These are phyloP conservation scores for Drosophila pectinifera DNA, from an alignment of 1,140 invertebrate species.

Conservation along the genomic window DNA sequence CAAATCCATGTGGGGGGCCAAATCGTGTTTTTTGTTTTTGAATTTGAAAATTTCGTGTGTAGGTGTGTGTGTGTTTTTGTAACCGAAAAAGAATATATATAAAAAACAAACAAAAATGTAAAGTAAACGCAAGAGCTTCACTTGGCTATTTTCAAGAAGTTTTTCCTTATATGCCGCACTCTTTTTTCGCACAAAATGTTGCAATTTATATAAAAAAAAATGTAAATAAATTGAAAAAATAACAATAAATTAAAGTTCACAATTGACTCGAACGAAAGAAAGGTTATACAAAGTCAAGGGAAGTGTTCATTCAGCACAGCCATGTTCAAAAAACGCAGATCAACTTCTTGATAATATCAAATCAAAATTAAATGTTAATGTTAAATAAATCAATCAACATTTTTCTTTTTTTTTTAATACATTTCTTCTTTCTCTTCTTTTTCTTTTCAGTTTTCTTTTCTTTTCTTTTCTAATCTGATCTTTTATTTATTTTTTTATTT, in stretches of 20 bases:
- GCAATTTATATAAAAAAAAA: slow-evolving; percentile 55
- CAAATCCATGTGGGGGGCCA: slow-evolving; percentile 64
- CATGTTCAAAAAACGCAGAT: slow-evolving; percentile 95
- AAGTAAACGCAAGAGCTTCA: slow-evolving; percentile 42
- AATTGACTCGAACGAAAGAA: slow-evolving; percentile 41
- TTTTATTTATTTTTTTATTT: slow-evolving; percentile 2
- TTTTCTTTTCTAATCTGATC: slow-evolving; percentile 2
- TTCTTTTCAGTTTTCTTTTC: slow-evolving; percentile 21
- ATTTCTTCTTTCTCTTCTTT: slow-evolving; percentile 18
- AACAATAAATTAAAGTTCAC: slow-evolving; percentile 73
- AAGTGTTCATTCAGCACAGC: slow-evolving; percentile 86
- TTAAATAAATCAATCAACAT: slow-evolving; percentile 41
- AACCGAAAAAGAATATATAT: slow-evolving; percentile 24
- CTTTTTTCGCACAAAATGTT: slow-evolving; percentile 32
- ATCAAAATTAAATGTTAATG: slow-evolving; percentile 53
- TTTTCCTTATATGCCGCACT: slow-evolving; percentile 66
- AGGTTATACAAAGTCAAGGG: slow-evolving; percentile 45
- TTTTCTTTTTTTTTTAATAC: slow-evolving; percentile 21
- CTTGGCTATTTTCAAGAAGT: slow-evolving; percentile 82
- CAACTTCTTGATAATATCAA: slow-evolving; percentile 90
- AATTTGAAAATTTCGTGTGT: slow-evolving; percentile 50
- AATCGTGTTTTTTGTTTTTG: slow-evolving; percentile 71
- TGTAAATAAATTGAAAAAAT: slow-evolving; percentile 56
- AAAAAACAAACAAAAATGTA: slow-evolving; percentile 44
- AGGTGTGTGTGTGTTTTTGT: slow-evolving; percentile 14